These are phyloP conservation scores for Panopea generosa DNA, from an alignment of 2,888 invertebrate species.

Conservation along the genomic window DNA sequence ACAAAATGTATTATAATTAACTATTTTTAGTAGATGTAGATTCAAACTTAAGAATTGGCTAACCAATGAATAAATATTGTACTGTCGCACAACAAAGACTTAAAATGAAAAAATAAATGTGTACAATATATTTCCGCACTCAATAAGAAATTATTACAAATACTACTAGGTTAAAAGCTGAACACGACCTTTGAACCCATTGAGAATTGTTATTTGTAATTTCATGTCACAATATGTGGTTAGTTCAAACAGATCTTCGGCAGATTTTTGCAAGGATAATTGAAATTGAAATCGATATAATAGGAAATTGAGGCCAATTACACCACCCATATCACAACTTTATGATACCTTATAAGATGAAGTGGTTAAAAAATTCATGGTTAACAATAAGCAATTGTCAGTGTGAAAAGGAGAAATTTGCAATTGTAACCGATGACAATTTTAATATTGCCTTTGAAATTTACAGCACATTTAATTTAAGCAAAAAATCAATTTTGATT, in stretches of 20 bases:
- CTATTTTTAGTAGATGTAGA: too few species aligned
- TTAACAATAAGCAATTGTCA: slow-evolving; percentile 24
- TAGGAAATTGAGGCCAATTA: neutral
- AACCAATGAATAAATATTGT: too few species aligned
- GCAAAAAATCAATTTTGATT: too few species aligned
- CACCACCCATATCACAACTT: slow-evolving; percentile 8
- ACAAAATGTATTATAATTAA: too few species aligned
- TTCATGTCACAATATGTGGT: slow-evolving; percentile 9
- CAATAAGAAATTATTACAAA: slow-evolving; percentile 16
- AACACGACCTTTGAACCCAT: slow-evolving; percentile 3
- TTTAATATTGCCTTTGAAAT: slow-evolving; percentile 26
- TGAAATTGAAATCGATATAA: slow-evolving; percentile 34
- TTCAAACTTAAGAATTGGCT: too few species aligned
- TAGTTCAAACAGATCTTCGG: slow-evolving; percentile 28
- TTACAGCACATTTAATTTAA: slow-evolving; percentile 2
- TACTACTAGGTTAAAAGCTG: neutral
- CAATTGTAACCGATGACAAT: slow-evolving; percentile 23
- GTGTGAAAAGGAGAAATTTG: slow-evolving; percentile 10
- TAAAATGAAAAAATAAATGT: slow-evolving; percentile 7
- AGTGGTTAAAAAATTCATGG: neutral
- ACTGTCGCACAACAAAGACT: too few species aligned
- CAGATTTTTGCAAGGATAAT: slow-evolving; percentile 20
- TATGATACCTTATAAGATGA: neutral
- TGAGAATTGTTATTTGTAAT: slow-evolving; percentile 19
- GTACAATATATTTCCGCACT: too few species aligned